Base-by-base conservation (phyloP, 2,888 invertebrate genomes). In the Sinopyrophorus schimmeli region DNA sequence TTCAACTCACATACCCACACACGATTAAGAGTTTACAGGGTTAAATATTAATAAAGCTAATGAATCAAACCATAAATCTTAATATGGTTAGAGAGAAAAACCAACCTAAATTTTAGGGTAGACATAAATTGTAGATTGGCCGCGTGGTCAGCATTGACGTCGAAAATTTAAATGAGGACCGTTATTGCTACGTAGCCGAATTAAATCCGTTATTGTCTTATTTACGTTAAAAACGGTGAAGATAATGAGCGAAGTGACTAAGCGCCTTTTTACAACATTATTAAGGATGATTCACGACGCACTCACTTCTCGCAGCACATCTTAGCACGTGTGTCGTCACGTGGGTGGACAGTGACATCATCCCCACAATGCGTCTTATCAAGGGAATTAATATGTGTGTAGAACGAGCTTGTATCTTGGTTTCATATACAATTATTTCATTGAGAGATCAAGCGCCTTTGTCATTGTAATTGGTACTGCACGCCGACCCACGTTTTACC, bases 311-410 rank as follows among this genome's bases (percentile, higher is more conserved):
- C 55, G 52, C 61, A 60, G 59, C 58, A 63, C 62, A 63, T 62
- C 62, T 55, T 55, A 55, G 57, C 64, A 64, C 66, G 64, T 65
- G 60, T 58, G 52, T 44, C 53, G 58, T 43, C 42, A 52, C 43
- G 64, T 65, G 60, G 66, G 64, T 57, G 63, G 49, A 57, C 55
- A 61, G 58, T 66, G 64, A 66, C 64, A 64, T 66, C 66, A 66
- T 57, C 60, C 47, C 35, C 46, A 53, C 58, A 62, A 55, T 61
- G 56, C 47, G 53, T 58, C 60, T 63, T 62, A 63, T 63, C 60
- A 60, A 55, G 11, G 40, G 55, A 59, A 60, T 61, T 61, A 61
- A 61, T 61, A 60, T 61, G 59, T 60, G 58, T 54, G 56, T 44
- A 54, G 55, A 43, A 41, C 53, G 57, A 54, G 61, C 32, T 16